Evolutionary conservation across 1,140 invertebrate species (phyloP), one percentile per base, ranked within the genome.

Genomic region (Drosophila pallidifrons): DNA sequence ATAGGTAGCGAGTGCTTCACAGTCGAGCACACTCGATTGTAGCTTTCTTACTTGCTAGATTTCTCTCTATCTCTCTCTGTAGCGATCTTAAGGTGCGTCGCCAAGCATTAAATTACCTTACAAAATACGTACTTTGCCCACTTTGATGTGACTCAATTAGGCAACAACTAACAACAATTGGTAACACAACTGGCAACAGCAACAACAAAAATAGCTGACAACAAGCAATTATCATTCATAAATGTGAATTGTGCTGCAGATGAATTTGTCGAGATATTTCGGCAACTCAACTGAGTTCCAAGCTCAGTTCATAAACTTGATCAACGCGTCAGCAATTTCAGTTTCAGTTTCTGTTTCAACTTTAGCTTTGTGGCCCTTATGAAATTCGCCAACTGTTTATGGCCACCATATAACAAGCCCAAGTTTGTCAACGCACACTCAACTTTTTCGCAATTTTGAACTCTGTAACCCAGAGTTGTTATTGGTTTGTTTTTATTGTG

Each of bases 141-240:
- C 67, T 25, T 25, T 25, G 73, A 81, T 81, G 81, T 71, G 76
- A 83, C 81, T 79, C 80, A 82, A 79, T 82, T 82, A 79, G 76
- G 65, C 71, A 77, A 71, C 30, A 38, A 38, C 6, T 32, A 38
- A 7, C 43, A 57, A 25, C 55, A 69, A 38, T 8, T 38, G 35
- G 8, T 8, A 8, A 38, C 35, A 38, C 54, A 5, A 47, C 35
- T 10, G 4, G 1, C 41, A 20, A 15, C 38, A 20, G 49, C 35
- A 60, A 5, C 60, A 60, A 6, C n/a, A 25, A 28, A 25, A 43
- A 8, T 15, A 45, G 45, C 58, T 28, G 13, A 61, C 46, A 79
- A 59, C 41, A 38, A 20, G 46, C 15, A 41, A 81, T 64, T 61
- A 81, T 25, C 55, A 47, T 47, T 55, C 32, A 70, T 54, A 32